Evolutionary conservation across 2,888 invertebrate genomes (phyloP).

Genomic region (Sclerodermus sp.): DNA sequence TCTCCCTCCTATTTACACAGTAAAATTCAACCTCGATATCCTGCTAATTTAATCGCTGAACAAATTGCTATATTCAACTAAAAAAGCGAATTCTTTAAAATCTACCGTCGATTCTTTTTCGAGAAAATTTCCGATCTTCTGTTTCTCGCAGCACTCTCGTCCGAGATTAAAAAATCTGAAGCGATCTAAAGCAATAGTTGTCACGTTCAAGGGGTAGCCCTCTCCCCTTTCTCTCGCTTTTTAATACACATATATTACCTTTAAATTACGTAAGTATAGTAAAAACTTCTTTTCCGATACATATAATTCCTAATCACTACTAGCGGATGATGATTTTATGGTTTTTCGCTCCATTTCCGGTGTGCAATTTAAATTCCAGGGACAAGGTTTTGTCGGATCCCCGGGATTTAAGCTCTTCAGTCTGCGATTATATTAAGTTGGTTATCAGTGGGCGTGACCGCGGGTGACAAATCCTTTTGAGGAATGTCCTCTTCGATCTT

Average conservation of each 20-base stretch:
- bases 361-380: neutral
- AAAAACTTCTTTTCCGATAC: conserved; percentile 29
- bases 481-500: conserved; percentile 52
- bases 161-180: too few species aligned
- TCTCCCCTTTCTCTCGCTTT: conserved; percentile 24
- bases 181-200: too few species aligned
- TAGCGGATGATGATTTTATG: conserved; percentile 15
- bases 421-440: conserved; percentile 50
- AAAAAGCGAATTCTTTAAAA: too few species aligned
- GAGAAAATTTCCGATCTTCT: too few species aligned
- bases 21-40: too few species aligned
- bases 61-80: too few species aligned
- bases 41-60: too few species aligned
- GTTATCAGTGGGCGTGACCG: conserved; percentile 47
- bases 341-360: neutral
- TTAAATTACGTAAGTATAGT: conserved; percentile 35
- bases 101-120: too few species aligned
- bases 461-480: conserved; percentile 61
- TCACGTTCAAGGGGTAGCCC: too few species aligned
- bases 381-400: too few species aligned
- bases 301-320: conserved; percentile 30
- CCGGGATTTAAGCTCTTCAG: conserved; percentile 27
- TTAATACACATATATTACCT: conserved; percentile 23
- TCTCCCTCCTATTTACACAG: too few species aligned
- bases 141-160: too few species aligned